Percentiles rank a stretch among this genome's conserved stretches.
These are phyloP conservation scores for Bambusicola thoracicus DNA, from an alignment of 2,113 vertebrate species.

Conservation along the genomic window DNA sequence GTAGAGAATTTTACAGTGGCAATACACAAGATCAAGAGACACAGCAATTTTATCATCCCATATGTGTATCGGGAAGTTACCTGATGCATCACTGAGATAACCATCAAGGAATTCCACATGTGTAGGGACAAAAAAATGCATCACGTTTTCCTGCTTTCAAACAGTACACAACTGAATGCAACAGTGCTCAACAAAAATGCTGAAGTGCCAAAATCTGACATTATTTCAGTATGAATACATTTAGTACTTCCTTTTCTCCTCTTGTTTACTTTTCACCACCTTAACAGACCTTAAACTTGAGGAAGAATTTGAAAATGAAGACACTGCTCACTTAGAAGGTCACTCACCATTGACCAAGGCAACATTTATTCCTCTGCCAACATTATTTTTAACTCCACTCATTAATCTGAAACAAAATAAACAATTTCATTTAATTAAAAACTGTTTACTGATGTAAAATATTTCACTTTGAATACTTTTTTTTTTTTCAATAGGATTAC, in stretches of 20 bases:
- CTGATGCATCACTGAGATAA: neutral
- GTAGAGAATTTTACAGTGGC: neutral
- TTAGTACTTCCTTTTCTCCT: neutral
- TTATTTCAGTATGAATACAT: neutral
- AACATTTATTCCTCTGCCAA: constrained; percentile 94
- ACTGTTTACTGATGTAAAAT: neutral
- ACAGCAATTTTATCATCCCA: neutral
- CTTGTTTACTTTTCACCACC: neutral
- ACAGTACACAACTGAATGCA: neutral
- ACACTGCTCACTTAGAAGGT: neutral
- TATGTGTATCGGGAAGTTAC: neutral
- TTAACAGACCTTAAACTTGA: neutral
- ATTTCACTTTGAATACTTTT: neutral
- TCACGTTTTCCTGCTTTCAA: neutral
- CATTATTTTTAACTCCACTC: constrained; percentile 97
- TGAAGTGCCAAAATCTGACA: neutral
- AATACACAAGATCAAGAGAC: neutral
- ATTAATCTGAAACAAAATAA: constrained; percentile 84
- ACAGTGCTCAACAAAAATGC: neutral
- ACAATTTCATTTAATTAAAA: neutral
- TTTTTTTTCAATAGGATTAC: neutral
- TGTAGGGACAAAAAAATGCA: neutral
- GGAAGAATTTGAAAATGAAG: neutral
- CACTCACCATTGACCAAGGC: constrained; percentile 91
- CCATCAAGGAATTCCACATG: neutral